Conservation (phyloP, 1,140 invertebrate genomes). For the Oreohelix idahoensis region DNA sequence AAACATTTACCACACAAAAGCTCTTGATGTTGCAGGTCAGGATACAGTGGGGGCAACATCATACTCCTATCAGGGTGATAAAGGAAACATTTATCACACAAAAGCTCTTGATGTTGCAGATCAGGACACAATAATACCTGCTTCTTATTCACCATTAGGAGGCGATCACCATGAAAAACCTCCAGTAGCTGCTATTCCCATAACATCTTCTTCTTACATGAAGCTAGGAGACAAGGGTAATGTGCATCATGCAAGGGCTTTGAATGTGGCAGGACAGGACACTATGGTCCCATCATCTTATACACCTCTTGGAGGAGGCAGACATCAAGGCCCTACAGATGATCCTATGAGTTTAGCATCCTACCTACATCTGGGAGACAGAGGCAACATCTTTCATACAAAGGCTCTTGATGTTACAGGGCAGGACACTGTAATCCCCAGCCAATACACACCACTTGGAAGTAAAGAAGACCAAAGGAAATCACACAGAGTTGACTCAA, state of each 20-base stretch:
- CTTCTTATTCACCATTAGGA: too few relatives aligned
- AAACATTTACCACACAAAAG: constrained; percentile 18
- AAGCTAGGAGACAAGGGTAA: constrained; percentile 13
- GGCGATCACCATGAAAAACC: background rate
- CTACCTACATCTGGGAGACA: constrained; percentile 12
- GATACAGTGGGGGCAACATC: constrained; percentile 16
- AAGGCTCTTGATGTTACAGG: constrained; percentile 21
- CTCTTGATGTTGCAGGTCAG: constrained; percentile 18
- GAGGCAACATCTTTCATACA: constrained; percentile 38
- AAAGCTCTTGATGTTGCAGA: too few relatives aligned
- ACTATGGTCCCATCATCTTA: background rate
- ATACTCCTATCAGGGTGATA: background rate
- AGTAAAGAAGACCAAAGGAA: too few relatives aligned
- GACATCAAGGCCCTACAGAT: background rate
- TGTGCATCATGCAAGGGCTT: constrained; percentile 11
- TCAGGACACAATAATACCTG: too few relatives aligned
- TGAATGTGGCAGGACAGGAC: constrained; percentile 34
- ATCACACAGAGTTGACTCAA: too few relatives aligned
- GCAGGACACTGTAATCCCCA: too few relatives aligned
- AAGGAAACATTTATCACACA: too few relatives aligned
- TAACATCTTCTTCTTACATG: too few relatives aligned
- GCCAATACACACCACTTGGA: too few relatives aligned
- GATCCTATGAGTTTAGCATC: too few relatives aligned
- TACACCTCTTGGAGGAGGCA: background rate
- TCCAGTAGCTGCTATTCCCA: background rate